Percentiles rank a stretch among this genome's conserved stretches.
Evolutionary conservation across 1,140 invertebrate genomes (phyloP).

Genomic region (Sipha flava): DNA sequence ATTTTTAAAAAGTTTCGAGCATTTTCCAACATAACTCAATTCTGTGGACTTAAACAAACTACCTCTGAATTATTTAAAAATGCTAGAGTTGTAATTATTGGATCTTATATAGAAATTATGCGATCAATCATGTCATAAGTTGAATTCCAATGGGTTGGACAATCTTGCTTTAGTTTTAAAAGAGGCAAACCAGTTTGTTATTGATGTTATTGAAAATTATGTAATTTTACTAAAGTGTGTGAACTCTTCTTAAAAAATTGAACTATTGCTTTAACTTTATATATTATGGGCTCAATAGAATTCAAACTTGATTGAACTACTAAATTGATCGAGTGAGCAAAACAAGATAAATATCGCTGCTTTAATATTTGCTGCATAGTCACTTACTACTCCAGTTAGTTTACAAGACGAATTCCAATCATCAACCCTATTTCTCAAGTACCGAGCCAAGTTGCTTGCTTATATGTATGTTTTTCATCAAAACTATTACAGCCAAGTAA

Average conservation of each 20-base stretch:
- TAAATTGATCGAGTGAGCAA: conserved; percentile 36
- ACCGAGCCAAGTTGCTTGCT: no score
- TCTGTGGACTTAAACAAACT: neutral
- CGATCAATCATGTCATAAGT: conserved; percentile 40
- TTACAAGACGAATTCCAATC: no score
- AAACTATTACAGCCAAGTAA: no score
- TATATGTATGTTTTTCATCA: no score
- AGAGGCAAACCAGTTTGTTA: conserved; percentile 35
- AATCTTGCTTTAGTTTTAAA: conserved; percentile 40
- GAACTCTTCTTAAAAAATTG: conserved; percentile 37
- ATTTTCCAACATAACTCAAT: neutral
- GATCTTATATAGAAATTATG: conserved; percentile 36
- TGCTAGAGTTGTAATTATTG: conserved; percentile 2
- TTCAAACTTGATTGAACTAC: neutral
- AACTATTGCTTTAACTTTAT: conserved; percentile 38
- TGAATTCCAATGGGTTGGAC: conserved; percentile 41
- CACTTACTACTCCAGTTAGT: no score
- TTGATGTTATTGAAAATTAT: conserved; percentile 29
- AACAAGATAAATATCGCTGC: no score
- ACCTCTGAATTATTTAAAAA: neutral
- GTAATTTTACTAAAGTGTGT: conserved; percentile 34
- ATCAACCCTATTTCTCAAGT: no score
- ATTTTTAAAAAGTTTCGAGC: neutral
- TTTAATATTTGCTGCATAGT: no score
- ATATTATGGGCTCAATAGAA: neutral